Evolutionary conservation across 1,140 invertebrate genomes (phyloP), one percentile per base, ranked within the genome.

Genomic region (Macrostomum lignano): DNA sequence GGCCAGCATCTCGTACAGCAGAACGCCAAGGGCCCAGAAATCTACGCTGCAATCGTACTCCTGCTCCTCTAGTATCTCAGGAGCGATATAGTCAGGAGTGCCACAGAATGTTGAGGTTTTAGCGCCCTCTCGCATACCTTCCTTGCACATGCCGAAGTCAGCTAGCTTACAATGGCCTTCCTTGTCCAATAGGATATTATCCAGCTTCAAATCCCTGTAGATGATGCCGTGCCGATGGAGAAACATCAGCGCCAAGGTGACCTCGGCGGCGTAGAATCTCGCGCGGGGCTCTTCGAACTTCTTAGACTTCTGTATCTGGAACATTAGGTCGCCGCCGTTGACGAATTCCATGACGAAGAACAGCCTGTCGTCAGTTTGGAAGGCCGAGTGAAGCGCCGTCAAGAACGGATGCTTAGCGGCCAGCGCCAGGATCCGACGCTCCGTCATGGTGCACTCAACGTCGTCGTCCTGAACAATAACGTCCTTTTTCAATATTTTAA

Each of bases 261-360:
- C 91, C 63, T 98, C 86, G n/a, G 88, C 86, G 11, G 88, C 82
- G 60, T 98, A 98, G 59, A 98, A 98, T 44, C 78, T 67, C 10
- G 84, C 82, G 24, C 88, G 62, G 15, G 74, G 70, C 58, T 96
- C 86, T 55, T 96, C 88, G 60, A 98, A 98, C 60, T 93, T 91
- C 33, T 82, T 65, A 29, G 82, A 76, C 47, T 78, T 70, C 62
- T 96, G 88, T 50, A 98, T 96, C 70, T 98, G 91, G 63, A 96
- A 96, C 88, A 98, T 98, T 37, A 98, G 65, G 65, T 98, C 91
- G 47, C 91, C 91, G 46, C 91, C 91, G 57, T 93, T 91, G 4
- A 96, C 81, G 56, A 94, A 98, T 60, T 91, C 82, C 82, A 91
- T 91, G 32, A 96, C 84, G 61, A 96, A 94, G 62, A 94, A 96